phyloP scores from a whole-genome alignment of 2,888 invertebrate species.

The Dryobotodes eremita region DNA sequence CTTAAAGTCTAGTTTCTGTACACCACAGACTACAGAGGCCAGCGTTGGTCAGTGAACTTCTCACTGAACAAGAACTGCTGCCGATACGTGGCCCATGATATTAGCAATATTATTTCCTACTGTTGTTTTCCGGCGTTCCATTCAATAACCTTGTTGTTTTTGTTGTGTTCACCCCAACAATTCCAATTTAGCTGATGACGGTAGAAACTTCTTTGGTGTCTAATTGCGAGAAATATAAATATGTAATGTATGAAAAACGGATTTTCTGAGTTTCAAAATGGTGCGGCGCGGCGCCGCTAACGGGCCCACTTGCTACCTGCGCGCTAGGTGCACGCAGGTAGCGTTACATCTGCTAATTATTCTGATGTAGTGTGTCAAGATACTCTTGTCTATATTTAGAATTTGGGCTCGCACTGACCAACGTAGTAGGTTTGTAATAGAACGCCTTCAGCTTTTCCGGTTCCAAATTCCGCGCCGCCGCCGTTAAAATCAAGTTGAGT shows the following conservation, averaged over 20 bases:
- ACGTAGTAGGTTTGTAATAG: not conserved
- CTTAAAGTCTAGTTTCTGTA: not conserved
- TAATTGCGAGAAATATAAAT: not conserved
- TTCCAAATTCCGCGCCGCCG: constrained; percentile 8
- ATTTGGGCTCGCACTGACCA: constrained; percentile 10
- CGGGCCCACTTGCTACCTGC: constrained; percentile 20
- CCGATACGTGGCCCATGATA: not conserved
- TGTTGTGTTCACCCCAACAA: not conserved
- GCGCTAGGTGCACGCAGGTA: constrained; percentile 43
- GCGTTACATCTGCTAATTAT: constrained; percentile 34
- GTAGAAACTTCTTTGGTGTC: not conserved
- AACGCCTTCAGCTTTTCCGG: not conserved
- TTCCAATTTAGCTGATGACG: not conserved
- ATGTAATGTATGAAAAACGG: not conserved
- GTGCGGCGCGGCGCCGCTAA: constrained; percentile 14
- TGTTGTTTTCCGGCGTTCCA: not conserved
- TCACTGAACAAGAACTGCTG: not conserved
- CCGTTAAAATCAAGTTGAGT: constrained; percentile 24
- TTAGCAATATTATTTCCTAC: not conserved
- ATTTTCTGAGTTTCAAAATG: not conserved
- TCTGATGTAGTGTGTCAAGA: constrained; percentile 17
- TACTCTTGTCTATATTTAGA: not conserved
- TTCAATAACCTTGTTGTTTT: not conserved
- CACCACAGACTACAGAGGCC: not conserved
- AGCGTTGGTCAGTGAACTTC: not conserved